phyloP scores from a whole-genome alignment of 1,140 invertebrate species.

The Drosophila murphyi region DNA sequence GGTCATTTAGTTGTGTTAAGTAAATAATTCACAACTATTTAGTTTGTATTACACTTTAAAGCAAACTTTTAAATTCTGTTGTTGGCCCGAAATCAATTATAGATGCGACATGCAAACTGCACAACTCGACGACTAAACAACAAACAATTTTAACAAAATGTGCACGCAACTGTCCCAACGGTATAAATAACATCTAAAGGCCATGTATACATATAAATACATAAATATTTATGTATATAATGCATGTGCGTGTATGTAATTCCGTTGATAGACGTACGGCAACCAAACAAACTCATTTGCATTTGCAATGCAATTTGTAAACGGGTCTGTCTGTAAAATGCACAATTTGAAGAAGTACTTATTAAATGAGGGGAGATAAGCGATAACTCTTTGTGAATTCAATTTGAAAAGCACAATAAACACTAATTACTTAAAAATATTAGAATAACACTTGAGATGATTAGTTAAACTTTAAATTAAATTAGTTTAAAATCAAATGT shows the following conservation, averaged over 20 bases:
- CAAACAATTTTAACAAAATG: constrained; percentile 65
- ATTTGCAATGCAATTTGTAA: constrained; percentile 81
- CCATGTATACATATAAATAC: constrained; percentile 9
- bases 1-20: constrained; percentile 22
- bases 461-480: too few species aligned
- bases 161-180: constrained; percentile 64
- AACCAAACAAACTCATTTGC: constrained; percentile 81
- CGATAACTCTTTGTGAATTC: too few species aligned
- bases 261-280: constrained; percentile 38
- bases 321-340: constrained; percentile 56
- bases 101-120: constrained; percentile 65
- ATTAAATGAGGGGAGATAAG: constrained; percentile 1
- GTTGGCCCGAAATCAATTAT: constrained; percentile 69
- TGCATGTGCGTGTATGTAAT: not conserved
- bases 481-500: too few species aligned
- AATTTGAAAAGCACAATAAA: too few species aligned
- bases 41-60: constrained; percentile 48
- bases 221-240: constrained; percentile 5
- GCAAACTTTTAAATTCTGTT: constrained; percentile 7
- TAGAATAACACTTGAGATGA: too few species aligned
- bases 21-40: constrained; percentile 58
- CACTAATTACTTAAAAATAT: too few species aligned
- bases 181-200: constrained; percentile 62
- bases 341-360: constrained; percentile 67
- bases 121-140: constrained; percentile 33